A percentile compares a stretch with the other conserved stretches of the same genome.
phyloP scores from a whole-genome alignment of 2,113 vertebrate species.

The Hippoglossus stenolepis region DNA sequence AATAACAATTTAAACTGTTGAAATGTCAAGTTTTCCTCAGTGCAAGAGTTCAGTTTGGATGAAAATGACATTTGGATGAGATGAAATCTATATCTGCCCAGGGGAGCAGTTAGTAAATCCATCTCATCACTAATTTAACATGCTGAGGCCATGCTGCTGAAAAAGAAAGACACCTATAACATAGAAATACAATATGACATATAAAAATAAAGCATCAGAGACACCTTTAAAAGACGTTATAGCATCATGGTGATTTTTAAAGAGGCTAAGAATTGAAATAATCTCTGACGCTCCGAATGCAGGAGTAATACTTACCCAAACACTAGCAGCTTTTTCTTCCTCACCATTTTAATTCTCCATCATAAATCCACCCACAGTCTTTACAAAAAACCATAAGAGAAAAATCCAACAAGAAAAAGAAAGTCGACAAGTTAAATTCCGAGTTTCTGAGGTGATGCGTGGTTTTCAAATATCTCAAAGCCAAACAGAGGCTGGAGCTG shows the following conservation, averaged over 20 bases:
- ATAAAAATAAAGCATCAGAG: not conserved
- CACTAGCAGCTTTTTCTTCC: slow-evolving; percentile 78
- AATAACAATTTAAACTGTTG: not conserved
- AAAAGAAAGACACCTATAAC: slow-evolving; percentile 28
- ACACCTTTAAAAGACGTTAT: not conserved
- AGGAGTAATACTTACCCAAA: slow-evolving; percentile 74
- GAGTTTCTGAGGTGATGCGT: slow-evolving; percentile 20
- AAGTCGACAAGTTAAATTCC: not conserved
- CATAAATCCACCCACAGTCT: slow-evolving; percentile 54
- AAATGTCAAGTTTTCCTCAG: too few relatives aligned
- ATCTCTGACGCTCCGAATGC: not conserved
- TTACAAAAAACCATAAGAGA: slow-evolving; percentile 17
- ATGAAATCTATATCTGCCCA: slow-evolving; percentile 63
- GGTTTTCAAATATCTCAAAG: slow-evolving; percentile 36
- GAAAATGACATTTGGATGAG: slow-evolving; percentile 16
- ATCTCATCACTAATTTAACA: slow-evolving; percentile 71
- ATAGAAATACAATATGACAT: not conserved
- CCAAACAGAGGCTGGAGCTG: slow-evolving; percentile 47
- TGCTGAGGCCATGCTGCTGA: slow-evolving; percentile 25
- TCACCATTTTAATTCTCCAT: slow-evolving; percentile 81
- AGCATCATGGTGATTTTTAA: not conserved
- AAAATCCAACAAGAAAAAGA: slow-evolving; percentile 26
- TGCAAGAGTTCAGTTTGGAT: slow-evolving; percentile 2
- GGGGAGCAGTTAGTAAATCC: slow-evolving; percentile 50
- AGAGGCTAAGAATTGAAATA: not conserved